Percentiles rank a stretch among this genome's conserved stretches.
Evolutionary conservation across 2,113 vertebrate species (phyloP).

Genomic region (Cavia aperea): DNA sequence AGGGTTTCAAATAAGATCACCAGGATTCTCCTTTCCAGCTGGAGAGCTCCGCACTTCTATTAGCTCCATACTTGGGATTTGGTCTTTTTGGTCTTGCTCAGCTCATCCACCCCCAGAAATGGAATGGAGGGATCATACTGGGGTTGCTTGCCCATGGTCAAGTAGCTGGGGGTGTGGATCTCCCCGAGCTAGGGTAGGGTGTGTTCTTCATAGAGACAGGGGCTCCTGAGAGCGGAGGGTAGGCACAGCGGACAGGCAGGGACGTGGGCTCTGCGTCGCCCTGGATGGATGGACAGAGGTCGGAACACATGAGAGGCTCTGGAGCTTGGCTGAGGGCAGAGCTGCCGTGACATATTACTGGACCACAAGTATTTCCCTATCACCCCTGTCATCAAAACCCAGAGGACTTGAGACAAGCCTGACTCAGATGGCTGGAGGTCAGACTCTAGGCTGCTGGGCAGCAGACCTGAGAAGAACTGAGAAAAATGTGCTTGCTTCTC

Average conservation of each 20-base stretch:
- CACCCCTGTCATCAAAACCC: background rate
- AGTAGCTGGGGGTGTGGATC: background rate
- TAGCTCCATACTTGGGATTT: background rate
- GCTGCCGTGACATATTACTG: background rate
- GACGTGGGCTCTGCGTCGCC: fast-evolving
- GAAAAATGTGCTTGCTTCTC: background rate
- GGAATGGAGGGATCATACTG: no score
- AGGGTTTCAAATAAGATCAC: background rate
- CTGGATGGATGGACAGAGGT: background rate
- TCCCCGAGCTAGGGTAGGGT: background rate
- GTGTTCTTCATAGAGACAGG: background rate
- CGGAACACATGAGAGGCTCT: background rate
- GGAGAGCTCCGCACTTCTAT: background rate
- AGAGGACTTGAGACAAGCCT: background rate
- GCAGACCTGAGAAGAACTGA: background rate
- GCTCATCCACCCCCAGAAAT: background rate
- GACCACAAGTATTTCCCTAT: background rate
- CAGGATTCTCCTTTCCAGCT: background rate
- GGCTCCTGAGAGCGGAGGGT: background rate
- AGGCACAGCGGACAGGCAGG: fast-evolving
- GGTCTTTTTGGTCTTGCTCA: background rate
- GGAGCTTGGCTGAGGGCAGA: background rate
- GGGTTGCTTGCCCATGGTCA: background rate
- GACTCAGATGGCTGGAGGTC: background rate
- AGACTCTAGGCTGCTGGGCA: background rate